These are phyloP conservation scores for Oscheius sp. DNA, from an alignment of 2,888 invertebrate genomes.

Conservation along the genomic window DNA sequence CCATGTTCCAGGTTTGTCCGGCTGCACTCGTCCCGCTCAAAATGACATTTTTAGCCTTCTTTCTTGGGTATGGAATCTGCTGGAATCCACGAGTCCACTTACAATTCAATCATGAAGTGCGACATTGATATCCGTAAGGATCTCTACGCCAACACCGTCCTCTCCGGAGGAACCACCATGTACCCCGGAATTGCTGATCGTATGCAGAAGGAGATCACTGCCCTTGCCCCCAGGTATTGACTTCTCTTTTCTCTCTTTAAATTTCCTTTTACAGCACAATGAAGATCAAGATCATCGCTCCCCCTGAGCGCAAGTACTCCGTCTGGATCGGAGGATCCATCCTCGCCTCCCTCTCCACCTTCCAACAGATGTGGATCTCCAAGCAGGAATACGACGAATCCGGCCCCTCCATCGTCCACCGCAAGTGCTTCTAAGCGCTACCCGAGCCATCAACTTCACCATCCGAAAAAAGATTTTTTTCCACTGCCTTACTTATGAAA, in stretches of 20 bases:
- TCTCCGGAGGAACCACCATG: conserved; percentile 81
- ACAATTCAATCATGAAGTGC: conserved; percentile 94
- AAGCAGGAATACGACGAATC: conserved; percentile 67
- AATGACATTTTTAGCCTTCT: conserved; percentile 60
- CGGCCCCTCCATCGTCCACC: conserved; percentile 67
- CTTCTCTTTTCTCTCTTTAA: neutral
- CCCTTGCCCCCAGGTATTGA: conserved; percentile 63
- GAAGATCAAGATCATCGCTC: conserved; percentile 77
- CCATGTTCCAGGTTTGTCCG: conserved; percentile 81
- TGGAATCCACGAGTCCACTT: conserved; percentile 75
- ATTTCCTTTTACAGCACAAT: conserved; percentile 75
- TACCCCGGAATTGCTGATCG: conserved; percentile 96
- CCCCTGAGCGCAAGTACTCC: conserved; percentile 93
- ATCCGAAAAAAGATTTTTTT: conserved; percentile 22
- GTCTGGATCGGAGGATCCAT: conserved; percentile 99
- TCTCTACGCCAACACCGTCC: conserved; percentile 81
- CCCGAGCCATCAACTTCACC: conserved; percentile 2
- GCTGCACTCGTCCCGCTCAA: conserved; percentile 10
- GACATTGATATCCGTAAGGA: conserved; percentile 86
- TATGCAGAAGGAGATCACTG: conserved; percentile 88
- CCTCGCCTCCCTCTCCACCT: conserved; percentile 88
- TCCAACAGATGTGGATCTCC: conserved; percentile 88
- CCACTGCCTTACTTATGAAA: conserved; percentile 25
- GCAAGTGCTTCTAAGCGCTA: conserved; percentile 66
- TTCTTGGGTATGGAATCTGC: conserved; percentile 80